Conservation (phyloP, 2,113 vertebrate genomes). For the Pelmatolapia mariae region DNA sequence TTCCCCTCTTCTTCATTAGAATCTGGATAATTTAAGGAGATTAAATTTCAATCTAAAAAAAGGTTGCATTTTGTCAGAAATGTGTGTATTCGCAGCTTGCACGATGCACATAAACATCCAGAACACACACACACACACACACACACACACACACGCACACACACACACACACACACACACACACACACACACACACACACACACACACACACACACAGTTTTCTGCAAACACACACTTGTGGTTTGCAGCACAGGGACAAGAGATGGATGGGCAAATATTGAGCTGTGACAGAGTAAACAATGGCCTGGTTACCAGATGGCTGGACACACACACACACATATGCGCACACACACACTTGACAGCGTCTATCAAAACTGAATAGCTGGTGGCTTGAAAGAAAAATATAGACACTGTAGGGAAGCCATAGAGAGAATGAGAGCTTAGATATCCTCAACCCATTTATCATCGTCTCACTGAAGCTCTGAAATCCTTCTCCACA, state of each 20-base stretch:
- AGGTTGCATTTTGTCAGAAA: not conserved
- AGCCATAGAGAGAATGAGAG: not conserved
- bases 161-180: not conserved
- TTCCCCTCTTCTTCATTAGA: not conserved
- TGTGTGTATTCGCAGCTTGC: not conserved
- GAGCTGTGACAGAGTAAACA: constrained; percentile 90
- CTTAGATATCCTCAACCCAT: not conserved
- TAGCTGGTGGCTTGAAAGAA: not conserved
- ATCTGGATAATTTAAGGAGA: not conserved
- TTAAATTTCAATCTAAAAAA: not conserved
- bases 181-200: no score
- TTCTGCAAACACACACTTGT: not conserved
- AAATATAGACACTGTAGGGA: not conserved
- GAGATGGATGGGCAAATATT: constrained; percentile 92
- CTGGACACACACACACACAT: constrained; percentile 15
- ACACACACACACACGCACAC: not conserved
- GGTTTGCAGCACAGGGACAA: constrained; percentile 73
- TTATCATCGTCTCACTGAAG: not conserved
- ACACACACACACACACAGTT: not conserved
- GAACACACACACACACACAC: not conserved
- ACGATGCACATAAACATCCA: not conserved
- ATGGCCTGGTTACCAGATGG: constrained; percentile 86
- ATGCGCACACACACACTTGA: not conserved
- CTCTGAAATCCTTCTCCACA: not conserved
- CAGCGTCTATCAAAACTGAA: constrained; percentile 3